Base-by-base conservation (phyloP, 2,113 vertebrate genomes). In the Triplophysa siluroides region DNA sequence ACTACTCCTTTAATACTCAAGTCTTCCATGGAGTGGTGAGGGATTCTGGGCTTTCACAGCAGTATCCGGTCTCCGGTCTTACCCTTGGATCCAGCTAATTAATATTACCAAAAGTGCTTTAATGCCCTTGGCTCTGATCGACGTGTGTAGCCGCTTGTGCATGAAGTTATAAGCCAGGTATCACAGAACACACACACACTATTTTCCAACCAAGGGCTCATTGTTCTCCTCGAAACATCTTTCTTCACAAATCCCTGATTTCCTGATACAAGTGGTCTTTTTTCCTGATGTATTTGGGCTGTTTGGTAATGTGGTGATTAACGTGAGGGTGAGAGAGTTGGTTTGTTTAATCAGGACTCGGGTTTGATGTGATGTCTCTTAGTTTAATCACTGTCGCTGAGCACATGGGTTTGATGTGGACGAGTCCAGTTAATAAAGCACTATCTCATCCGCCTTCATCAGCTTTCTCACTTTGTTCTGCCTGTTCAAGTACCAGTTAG, bases 301-400 rank as follows among this genome's bases (percentile, higher is more conserved):
- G 86, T 86, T 87, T 83, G 82, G 64, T 67, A 83, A 82, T 86
- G 67, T 77, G 84, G 87, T 91, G 90, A 91, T 91, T 92, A 91
- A 89, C 85, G 81, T 87, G 87, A 86, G 87, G 83, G 88, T 78
- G 73, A 75, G 56, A 21, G 65, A 33, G 86, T 80, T 84, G 56
- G 88, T 83, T 66, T 85, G 84, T 91, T 91, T 92, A 92, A 93
- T 93, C 90, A 92, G 85, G 77, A 88, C 90, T 88, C 85, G 85
- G 88, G 91, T 92, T 92, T 92, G 91, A 93, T 92, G 91, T 88
- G 90, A 90, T 90, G 90, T 93, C 91, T 92, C 88, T 83, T 86
- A 86, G 89, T 91, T 91, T 90, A 90, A 93, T 93, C 91, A 89
- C 87, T 83, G 78, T 85, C 85, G 87, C 84, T 80, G 61, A 88